Percentiles rank a stretch among this genome's conserved stretches.
Conservation (phyloP, 2,888 invertebrate species). For the Limnephilus rhombicus region DNA sequence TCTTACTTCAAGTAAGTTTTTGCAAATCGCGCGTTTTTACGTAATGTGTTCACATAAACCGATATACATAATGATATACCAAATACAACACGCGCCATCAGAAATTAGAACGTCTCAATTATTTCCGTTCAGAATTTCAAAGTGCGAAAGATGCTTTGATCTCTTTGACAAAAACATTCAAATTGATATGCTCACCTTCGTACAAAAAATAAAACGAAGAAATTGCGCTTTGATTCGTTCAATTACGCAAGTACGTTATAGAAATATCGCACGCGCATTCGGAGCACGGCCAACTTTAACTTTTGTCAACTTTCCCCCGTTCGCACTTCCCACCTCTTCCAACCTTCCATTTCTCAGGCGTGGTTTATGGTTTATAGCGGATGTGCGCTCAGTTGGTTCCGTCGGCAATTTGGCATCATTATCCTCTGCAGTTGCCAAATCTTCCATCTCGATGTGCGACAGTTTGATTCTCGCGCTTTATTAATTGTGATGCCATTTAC, state of each 20-base stretch:
- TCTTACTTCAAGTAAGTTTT: no score
- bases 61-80: no score
- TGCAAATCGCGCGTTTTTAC: no score
- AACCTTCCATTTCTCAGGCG: background rate
- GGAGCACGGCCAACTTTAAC: background rate
- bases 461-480: background rate
- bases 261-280: background rate
- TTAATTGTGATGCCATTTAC: background rate
- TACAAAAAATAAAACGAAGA: background rate
- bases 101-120: background rate
- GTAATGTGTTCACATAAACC: no score
- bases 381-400: background rate
- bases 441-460: background rate
- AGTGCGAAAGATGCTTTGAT: background rate
- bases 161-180: background rate
- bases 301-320: slow-evolving; percentile 2
- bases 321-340: slow-evolving; percentile 5
- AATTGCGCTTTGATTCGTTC: background rate
- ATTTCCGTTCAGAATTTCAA: background rate
- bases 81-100: no score
- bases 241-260: background rate
- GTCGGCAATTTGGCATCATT: slow-evolving; percentile 1
- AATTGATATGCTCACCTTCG: background rate
- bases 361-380: background rate
- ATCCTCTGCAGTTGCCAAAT: slow-evolving; percentile 28